Base-by-base conservation (phyloP, 2,797 vertebrate genomes). In the Coreius guichenoti region DNA sequence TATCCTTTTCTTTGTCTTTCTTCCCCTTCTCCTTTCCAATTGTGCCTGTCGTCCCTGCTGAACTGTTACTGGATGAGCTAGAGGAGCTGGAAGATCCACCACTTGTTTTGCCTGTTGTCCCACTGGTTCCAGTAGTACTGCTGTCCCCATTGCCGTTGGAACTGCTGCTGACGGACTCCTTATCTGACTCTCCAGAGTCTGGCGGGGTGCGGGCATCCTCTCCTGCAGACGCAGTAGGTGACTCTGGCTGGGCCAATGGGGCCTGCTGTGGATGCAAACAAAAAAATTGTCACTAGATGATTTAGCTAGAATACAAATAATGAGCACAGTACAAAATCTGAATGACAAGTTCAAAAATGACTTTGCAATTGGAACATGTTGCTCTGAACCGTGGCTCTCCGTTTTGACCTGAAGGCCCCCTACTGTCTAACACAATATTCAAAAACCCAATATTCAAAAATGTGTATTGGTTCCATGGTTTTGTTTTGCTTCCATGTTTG, bases 131-230 rank as follows among this genome's bases (percentile, higher is more conserved):
- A 0, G 84, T 89, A 0, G 92, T 77, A 51, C 91, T 86, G 3
- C 93, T 61, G 43, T 96, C 95, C 0, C 96, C 95, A 0, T 96
- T 97, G 90, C 98, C 96, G 0, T 97, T 94, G 0, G 97, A 98
- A 90, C 96, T 97, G 95, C 98, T 99, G 95, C 98, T 97, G 21
- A 99, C 97, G 0, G 98, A 99, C 92, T 99, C 98, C 92, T 99
- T 99, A 92, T 99, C 98, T 0, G 98, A 99, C 51, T 99, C 98
- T 0, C 97, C 97, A 0, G 98, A 99, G 89, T 99, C 98, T 0
- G 96, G 96, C 0, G 97, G 97, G 0, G 97, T 97, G 0, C 97
- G 96, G 3, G 96, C 92, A 0, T 99, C 98, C 0, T 99, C 98
- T 0, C 97, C 98, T 0, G 97, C 97, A 0, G 96, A 99, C 6